Conservation (phyloP, 2,113 vertebrate species). For the Hemiprocne comata region DNA sequence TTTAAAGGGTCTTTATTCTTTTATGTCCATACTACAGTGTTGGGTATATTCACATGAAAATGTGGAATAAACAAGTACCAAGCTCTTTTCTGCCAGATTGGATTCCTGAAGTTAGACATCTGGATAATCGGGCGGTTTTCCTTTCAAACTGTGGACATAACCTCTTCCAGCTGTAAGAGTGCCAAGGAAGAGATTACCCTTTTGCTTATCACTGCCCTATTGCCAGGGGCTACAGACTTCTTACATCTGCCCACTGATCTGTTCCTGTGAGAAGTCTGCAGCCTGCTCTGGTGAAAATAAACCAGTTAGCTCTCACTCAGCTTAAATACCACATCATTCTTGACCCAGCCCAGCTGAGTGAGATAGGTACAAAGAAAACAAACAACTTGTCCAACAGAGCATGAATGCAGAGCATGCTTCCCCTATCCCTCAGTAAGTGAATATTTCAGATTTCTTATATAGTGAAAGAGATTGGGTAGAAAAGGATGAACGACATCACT, state of each 20-base stretch:
- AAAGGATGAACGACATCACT: background rate
- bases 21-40: background rate
- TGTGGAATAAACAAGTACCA: background rate
- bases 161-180: background rate
- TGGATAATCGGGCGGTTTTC: background rate
- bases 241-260: background rate
- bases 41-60: background rate
- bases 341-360: background rate
- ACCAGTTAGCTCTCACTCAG: background rate
- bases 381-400: background rate
- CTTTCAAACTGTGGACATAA: background rate
- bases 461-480: background rate
- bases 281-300: background rate
- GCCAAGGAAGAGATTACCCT: background rate
- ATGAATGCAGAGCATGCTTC: background rate
- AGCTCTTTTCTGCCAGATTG: background rate
- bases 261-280: background rate
- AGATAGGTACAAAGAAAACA: background rate
- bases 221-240: background rate
- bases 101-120: background rate
- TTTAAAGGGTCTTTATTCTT: background rate
- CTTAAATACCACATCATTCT: background rate
- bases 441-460: background rate
- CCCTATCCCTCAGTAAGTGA: background rate
- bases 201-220: background rate